These are phyloP conservation scores for Leptobrachium leishanense DNA, from an alignment of 2,113 vertebrate genomes.

Conservation along the genomic window DNA sequence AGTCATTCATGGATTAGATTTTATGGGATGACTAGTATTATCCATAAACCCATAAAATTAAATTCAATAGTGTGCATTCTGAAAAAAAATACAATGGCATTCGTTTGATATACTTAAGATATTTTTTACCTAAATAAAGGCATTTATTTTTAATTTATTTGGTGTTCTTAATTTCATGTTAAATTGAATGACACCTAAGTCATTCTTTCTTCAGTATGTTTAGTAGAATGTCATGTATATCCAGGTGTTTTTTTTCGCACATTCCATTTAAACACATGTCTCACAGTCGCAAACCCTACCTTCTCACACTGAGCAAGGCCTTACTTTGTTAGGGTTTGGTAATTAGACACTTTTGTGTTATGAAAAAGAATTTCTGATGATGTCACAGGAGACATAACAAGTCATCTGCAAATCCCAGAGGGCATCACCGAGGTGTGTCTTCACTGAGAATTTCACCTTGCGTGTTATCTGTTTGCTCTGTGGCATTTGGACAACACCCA, in stretches of 20 bases:
- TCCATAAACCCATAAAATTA: too few species aligned
- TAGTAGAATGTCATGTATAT: neutral
- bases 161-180: too few species aligned
- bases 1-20: too few species aligned
- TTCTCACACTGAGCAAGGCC: slow-evolving; percentile 2
- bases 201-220: neutral
- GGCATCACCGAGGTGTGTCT: slow-evolving; percentile 47
- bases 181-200: too few species aligned
- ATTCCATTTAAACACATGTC: slow-evolving; percentile 27
- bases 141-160: too few species aligned
- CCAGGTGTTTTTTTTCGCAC: neutral
- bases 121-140: too few species aligned
- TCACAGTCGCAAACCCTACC: slow-evolving; percentile 10
- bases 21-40: too few species aligned
- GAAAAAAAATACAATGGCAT: too few species aligned
- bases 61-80: too few species aligned
- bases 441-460: slow-evolving; percentile 46
- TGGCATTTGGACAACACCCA: slow-evolving; percentile 49
- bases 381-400: slow-evolving; percentile 33
- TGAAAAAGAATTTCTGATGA: slow-evolving; percentile 44
- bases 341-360: slow-evolving; percentile 20
- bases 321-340: slow-evolving; percentile 33
- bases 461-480: slow-evolving; percentile 45
- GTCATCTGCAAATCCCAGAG: slow-evolving; percentile 43
- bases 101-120: too few species aligned